These are phyloP conservation scores for Karalla daura DNA, from an alignment of 2,797 vertebrate species.

Conservation along the genomic window DNA sequence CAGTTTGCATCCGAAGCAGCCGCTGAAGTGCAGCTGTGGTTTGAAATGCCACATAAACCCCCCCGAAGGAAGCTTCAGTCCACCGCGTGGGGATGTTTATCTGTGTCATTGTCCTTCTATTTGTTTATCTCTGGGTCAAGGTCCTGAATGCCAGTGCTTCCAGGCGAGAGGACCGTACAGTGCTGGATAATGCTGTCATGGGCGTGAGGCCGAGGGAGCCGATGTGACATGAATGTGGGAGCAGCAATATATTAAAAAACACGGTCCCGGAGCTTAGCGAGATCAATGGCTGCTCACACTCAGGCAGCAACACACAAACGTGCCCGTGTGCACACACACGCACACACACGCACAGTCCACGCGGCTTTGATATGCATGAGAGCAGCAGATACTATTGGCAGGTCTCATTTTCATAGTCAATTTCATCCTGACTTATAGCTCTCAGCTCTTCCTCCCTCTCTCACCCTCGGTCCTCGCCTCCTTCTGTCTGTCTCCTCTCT, in stretches of 20 bases:
- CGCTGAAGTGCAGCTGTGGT: conserved; percentile 45
- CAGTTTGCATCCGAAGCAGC: conserved; percentile 49
- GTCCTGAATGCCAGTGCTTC: conserved; percentile 38
- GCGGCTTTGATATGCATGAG: conserved; percentile 78
- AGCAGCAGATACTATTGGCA: conserved; percentile 78
- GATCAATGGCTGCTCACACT: conserved; percentile 66
- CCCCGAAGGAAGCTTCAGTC: conserved; percentile 35
- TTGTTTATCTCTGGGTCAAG: conserved; percentile 50
- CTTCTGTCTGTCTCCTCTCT: conserved; percentile 26
- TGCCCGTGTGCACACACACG: conserved; percentile 27
- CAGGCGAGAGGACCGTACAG: background rate
- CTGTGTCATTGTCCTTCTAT: conserved; percentile 38
- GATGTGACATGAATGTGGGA: conserved; percentile 70
- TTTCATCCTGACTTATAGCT: conserved; percentile 81
- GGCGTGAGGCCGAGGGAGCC: conserved; percentile 49
- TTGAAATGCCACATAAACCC: conserved; percentile 60
- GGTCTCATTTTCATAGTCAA: conserved; percentile 82
- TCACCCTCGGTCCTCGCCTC: conserved; percentile 24
- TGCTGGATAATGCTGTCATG: conserved; percentile 59
- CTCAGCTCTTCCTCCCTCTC: conserved; percentile 54
- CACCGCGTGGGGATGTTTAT: conserved; percentile 49
- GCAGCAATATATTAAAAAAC: conserved; percentile 52
- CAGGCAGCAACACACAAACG: conserved; percentile 13
- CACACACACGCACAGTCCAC: conserved; percentile 35
- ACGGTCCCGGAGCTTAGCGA: conserved; percentile 57